Evolutionary conservation across 1,140 invertebrate genomes (phyloP), one percentile per base, ranked within the genome.

Genomic region (Penaeus indicus): DNA sequence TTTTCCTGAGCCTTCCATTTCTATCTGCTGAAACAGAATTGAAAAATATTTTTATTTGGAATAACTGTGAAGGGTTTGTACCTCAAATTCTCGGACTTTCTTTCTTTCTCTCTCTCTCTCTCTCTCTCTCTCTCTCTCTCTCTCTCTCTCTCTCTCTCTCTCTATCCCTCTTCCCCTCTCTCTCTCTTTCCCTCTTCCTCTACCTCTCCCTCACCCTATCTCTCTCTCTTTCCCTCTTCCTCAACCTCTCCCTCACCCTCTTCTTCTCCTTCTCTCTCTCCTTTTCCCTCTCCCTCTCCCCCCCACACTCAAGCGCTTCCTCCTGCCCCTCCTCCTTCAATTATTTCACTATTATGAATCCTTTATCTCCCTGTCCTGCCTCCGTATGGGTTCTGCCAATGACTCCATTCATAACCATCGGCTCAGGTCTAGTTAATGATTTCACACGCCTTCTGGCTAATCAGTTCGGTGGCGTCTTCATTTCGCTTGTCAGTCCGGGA

Each of bases 141-240:
- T 47, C 27, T 25, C 62, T 67, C 22, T 63, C 63, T 27, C 10
- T 27, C 63, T 64, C 54, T 67, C 82, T 67, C 60, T 3, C 38
- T 3, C 80, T 25, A 13, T 38, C n/a, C 5, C 3, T 62, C 8
- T 62, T 8, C 62, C 60, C 0, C 32, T 38, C 42, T 25, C 60
- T 62, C n/a, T 38, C 42, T 54, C 60, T 38, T 10, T 25, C 42
- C 60, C 84, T 47, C 47, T 67, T 27, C 78, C 62, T 38, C 42
- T 64, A 67, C 88, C 67, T 80, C 84, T 69, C 61, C 67, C 88
- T 78, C 84, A 87, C 54, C 88, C 77, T 87, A 42, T 89, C 77
- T 80, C 88, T 87, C 67, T 72, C 63, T 84, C 83, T 72, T 62
- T 54, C 83, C 72, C 67, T 75, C 67, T 25, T 64, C 72, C 83